Evolutionary conservation across 2,113 vertebrate species (phyloP), one percentile per base, ranked within the genome.

Genomic region (Solea solea): DNA sequence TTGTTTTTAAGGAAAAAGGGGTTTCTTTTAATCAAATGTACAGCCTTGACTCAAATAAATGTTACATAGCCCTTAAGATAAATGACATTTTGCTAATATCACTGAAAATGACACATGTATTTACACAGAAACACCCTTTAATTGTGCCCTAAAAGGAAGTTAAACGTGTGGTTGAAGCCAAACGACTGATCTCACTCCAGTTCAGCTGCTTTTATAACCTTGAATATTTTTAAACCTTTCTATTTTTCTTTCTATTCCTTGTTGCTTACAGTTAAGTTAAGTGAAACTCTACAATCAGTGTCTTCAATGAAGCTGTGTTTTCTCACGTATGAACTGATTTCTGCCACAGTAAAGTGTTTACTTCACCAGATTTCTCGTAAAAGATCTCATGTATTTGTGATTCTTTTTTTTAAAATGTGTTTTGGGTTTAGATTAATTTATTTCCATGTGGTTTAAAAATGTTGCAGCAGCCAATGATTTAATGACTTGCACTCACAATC

Each of bases 131-230:
- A 45, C 44, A 64, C 27, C 28, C 45, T 81, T 69, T 74, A 71
- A 72, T 61, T 60, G 25, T 1, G 15, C 12, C 42, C 34, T 34
- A 6, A 49, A 53, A 48, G 28, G 2, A 28, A 40, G 1, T 57
- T n/a, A 21, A 67, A 61, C 15, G 3, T 57, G 3, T 57, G 42
- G 46, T 63, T 71, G 48, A 69, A 73, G 54, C 51, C 72, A 59
- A 86, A 86, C 80, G 44, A 49, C 50, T 65, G 34, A 68, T 64
- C 69, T 72, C 63, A 41, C 49, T 76, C 50, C 13, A 61, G 44
- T 58, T 64, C 45, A 16, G 21, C 46, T 64, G 61, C 16, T 72
- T 72, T 79, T 73, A 50, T 76, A 59, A 69, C 25, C 16, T 28
- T 9, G 64, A 56, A 56, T 46, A 54, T 57, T 55, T 70, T 34